phyloP scores from a whole-genome alignment of 2,113 vertebrate genomes.

The Maccullochella peelii region DNA sequence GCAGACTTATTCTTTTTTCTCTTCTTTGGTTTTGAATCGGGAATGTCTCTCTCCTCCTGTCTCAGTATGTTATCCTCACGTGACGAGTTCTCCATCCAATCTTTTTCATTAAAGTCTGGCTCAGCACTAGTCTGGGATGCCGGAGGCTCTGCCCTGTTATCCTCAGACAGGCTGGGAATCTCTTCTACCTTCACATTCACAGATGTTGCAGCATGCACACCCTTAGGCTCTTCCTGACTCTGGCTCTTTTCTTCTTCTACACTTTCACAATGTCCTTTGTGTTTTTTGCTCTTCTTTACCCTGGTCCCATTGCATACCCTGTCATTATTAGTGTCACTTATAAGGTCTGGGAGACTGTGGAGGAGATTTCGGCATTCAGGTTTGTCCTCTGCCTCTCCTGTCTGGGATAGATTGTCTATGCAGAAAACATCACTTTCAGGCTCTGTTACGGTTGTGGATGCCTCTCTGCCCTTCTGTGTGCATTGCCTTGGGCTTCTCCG shows the following conservation, averaged over 20 bases:
- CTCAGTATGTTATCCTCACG: neutral
- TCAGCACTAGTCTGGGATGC: neutral
- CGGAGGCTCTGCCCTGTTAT: neutral
- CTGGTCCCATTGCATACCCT: neutral
- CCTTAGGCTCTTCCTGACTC: neutral
- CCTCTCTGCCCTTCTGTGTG: neutral
- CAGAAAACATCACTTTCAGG: neutral
- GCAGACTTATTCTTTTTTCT: neutral
- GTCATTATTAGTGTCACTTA: neutral
- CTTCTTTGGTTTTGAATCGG: constrained; percentile 21
- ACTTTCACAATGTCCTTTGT: neutral
- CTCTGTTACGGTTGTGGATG: neutral
- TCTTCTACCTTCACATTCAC: neutral
- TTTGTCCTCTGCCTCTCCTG: neutral
- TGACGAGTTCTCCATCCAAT: neutral
- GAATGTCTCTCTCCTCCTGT: neutral
- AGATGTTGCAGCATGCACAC: neutral
- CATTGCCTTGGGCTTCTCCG: neutral
- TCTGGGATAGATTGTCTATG: neutral
- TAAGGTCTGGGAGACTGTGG: neutral
- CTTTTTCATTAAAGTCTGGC: neutral
- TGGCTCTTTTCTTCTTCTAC: neutral
- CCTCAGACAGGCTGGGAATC: neutral
- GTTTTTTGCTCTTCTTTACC: neutral
- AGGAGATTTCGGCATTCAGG: constrained; percentile 10